phyloP scores from a whole-genome alignment of 2,888 invertebrate genomes.

The Cryptosula pallasiana region DNA sequence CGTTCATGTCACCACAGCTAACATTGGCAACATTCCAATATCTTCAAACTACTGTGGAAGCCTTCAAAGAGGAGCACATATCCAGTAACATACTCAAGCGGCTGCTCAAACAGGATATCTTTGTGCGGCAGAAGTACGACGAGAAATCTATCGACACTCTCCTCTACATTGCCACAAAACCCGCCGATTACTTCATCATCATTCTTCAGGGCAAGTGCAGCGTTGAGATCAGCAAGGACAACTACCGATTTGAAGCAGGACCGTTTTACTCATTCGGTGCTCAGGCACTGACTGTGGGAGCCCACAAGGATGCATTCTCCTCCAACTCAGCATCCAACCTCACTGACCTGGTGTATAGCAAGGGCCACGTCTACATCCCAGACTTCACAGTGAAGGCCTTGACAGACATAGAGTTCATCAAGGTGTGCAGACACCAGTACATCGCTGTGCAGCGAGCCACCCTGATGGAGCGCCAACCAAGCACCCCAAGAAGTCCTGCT shows the following conservation, averaged over 20 bases:
- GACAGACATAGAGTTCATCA: slow-evolving; percentile 77
- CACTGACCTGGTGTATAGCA: slow-evolving; percentile 33
- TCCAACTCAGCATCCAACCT: slow-evolving; percentile 17
- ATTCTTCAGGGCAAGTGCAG: slow-evolving; percentile 69
- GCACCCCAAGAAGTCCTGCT: background rate
- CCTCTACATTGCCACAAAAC: slow-evolving; percentile 56
- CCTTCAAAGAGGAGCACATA: slow-evolving; percentile 77
- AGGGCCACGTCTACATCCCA: slow-evolving; percentile 66
- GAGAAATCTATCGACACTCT: slow-evolving; percentile 32
- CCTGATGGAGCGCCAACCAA: slow-evolving; percentile 38
- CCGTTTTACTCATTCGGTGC: slow-evolving; percentile 93
- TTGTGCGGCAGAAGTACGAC: slow-evolving; percentile 69
- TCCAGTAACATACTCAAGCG: slow-evolving; percentile 85
- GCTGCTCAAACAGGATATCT: slow-evolving; percentile 83
- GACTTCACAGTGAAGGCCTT: slow-evolving; percentile 85
- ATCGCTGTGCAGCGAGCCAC: slow-evolving; percentile 85
- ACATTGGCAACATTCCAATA: slow-evolving; percentile 91
- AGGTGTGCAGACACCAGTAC: slow-evolving; percentile 77
- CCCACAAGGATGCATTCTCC: background rate
- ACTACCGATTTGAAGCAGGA: slow-evolving; percentile 88
- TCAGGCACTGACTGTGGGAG: slow-evolving; percentile 64
- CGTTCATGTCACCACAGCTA: slow-evolving; percentile 78
- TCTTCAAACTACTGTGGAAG: slow-evolving; percentile 81
- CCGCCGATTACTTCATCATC: slow-evolving; percentile 84
- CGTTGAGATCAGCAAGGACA: slow-evolving; percentile 83